A percentile compares a stretch with the other conserved stretches of the same genome.
These are phyloP conservation scores for Malachius bipustulatus DNA, from an alignment of 2,888 invertebrate species.

Conservation along the genomic window DNA sequence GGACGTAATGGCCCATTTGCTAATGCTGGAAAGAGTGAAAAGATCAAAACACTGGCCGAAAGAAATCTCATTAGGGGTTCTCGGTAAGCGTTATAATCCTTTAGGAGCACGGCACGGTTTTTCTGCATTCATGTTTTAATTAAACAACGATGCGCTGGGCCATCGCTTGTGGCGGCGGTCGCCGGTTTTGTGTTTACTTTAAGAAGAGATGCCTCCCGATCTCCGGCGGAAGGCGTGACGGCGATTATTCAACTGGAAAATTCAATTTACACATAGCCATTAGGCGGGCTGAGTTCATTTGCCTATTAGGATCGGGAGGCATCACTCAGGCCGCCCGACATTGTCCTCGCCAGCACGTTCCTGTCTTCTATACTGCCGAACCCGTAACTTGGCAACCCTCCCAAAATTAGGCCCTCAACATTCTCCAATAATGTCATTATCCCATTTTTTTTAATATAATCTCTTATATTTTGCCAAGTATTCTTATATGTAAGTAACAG, in stretches of 20 bases:
- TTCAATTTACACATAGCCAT: constrained; percentile 30
- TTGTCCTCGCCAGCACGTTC: constrained; percentile 18
- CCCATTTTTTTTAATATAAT: no score
- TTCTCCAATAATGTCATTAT: no score
- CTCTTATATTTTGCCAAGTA: no score
- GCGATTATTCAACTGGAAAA: constrained; percentile 31
- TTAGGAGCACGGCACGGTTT: not conserved
- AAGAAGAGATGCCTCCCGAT: not conserved
- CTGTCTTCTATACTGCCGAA: constrained; percentile 11
- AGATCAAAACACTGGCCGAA: not conserved
- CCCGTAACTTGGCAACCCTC: constrained; percentile 3
- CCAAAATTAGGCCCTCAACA: no score
- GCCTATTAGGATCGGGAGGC: constrained; percentile 27
- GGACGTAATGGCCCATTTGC: no score
- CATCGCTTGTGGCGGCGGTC: not conserved
- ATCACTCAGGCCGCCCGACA: constrained; percentile 21
- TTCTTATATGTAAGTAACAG: no score
- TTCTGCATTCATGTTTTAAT: not conserved
- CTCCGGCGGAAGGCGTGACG: constrained; percentile 19
- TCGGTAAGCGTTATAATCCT: constrained; percentile 3
- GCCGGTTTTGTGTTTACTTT: not conserved
- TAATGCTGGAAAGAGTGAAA: no score
- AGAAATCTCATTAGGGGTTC: not conserved
- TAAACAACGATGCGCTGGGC: not conserved
- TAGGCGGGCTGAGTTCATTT: constrained; percentile 29